These are phyloP conservation scores for Automeris io DNA, from an alignment of 2,888 invertebrate species.

Conservation along the genomic window DNA sequence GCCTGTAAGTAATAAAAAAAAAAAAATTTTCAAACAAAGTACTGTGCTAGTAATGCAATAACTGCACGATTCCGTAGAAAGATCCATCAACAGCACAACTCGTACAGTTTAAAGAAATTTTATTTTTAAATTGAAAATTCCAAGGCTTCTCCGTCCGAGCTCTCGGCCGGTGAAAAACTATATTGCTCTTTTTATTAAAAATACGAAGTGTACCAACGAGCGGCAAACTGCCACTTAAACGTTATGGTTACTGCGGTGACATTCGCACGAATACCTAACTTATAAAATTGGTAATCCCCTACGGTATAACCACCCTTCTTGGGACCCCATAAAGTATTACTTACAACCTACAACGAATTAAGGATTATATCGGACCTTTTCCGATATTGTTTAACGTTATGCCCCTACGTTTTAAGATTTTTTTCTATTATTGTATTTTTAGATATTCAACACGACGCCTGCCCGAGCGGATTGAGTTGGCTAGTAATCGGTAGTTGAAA, in stretches of 20 bases:
- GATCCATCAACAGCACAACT: constrained; percentile 17
- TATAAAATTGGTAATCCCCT: constrained; percentile 65
- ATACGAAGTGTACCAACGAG: constrained; percentile 65
- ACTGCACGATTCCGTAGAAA: constrained; percentile 1
- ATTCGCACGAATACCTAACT: constrained; percentile 66
- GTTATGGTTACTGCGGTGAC: constrained; percentile 72
- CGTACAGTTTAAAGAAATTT: constrained; percentile 29
- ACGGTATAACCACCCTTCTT: constrained; percentile 37
- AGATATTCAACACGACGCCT: constrained; percentile 4
- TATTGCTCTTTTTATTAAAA: constrained; percentile 69
- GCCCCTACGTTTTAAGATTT: constrained; percentile 27
- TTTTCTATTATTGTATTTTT: constrained; percentile 24
- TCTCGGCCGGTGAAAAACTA: constrained; percentile 55
- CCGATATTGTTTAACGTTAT: constrained; percentile 39
- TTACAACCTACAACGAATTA: constrained; percentile 39
- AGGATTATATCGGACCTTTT: constrained; percentile 39
- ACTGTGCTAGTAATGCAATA: neutral
- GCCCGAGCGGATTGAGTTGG: neutral
- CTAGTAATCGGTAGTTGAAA: constrained; percentile 7
- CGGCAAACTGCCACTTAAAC: constrained; percentile 67
- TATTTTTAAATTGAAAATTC: constrained; percentile 58
- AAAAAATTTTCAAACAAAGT: neutral
- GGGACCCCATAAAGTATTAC: constrained; percentile 48
- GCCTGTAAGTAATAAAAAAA: too few relatives aligned
- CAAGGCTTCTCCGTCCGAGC: constrained; percentile 33